These are phyloP conservation scores for Rhizoglyphus robini DNA, from an alignment of 1,140 invertebrate genomes.

Conservation along the genomic window DNA sequence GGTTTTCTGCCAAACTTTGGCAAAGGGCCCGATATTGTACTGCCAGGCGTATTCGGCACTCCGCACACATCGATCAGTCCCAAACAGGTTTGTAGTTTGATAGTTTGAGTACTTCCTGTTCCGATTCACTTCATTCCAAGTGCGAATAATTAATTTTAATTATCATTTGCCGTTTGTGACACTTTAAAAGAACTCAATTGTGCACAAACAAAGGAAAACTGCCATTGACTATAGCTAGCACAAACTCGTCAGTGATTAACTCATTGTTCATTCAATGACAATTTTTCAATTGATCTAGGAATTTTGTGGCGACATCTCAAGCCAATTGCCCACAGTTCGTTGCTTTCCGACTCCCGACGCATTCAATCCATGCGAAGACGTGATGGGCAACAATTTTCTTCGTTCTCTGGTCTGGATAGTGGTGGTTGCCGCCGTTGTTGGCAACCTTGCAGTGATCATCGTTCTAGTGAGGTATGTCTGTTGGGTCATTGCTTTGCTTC, in stretches of 20 bases:
- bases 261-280: background rate
- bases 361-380: constrained; percentile 75
- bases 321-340: background rate
- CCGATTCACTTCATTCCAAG: background rate
- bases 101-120: background rate
- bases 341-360: constrained; percentile 67
- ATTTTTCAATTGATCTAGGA: background rate
- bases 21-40: background rate
- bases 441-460: constrained; percentile 64
- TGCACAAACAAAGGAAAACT: background rate
- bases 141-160: background rate
- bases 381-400: constrained; percentile 65
- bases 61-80: background rate
- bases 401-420: constrained; percentile 70
- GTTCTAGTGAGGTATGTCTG: constrained; percentile 45
- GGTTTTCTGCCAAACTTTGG: background rate
- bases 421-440: constrained; percentile 45
- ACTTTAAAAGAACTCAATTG: background rate
- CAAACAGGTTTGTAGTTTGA: background rate
- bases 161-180: background rate
- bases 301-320: constrained; percentile 19
- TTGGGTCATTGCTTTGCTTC: no score
- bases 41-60: background rate
- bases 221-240: no score
- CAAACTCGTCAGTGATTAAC: no score